These are phyloP conservation scores for Lucifuga dentata DNA, from an alignment of 2,113 vertebrate genomes.

Conservation along the genomic window DNA sequence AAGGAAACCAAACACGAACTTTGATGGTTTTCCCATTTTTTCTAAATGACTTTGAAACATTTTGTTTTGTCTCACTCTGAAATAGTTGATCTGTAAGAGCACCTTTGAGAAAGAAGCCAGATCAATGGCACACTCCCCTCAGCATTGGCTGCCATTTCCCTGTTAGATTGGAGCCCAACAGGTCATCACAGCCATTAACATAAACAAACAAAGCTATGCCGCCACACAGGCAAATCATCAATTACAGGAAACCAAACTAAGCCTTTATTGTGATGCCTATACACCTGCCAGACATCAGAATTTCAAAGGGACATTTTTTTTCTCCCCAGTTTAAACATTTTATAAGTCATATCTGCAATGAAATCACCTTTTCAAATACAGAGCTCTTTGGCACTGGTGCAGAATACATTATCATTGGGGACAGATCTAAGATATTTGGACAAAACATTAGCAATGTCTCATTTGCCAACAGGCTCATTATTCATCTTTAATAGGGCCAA, in stretches of 20 bases:
- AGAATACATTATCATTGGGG: conserved; percentile 76
- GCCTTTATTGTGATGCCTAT: conserved; percentile 63
- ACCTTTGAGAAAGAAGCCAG: conserved; percentile 63
- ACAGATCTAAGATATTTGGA: conserved; percentile 76
- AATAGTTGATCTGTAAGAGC: conserved; percentile 64
- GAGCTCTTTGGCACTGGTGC: conserved; percentile 60
- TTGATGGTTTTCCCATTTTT: conserved; percentile 36
- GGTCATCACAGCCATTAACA: conserved; percentile 81
- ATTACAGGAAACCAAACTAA: conserved; percentile 76
- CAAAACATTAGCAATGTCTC: conserved; percentile 75
- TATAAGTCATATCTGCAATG: conserved; percentile 61
- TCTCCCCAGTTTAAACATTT: conserved; percentile 41
- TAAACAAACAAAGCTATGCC: conserved; percentile 80
- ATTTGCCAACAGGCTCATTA: conserved; percentile 78
- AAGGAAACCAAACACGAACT: conserved; percentile 30
- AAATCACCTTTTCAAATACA: conserved; percentile 65
- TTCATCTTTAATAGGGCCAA: conserved; percentile 73
- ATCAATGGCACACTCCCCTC: conserved; percentile 78
- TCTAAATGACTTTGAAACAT: conserved; percentile 27
- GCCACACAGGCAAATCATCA: conserved; percentile 67
- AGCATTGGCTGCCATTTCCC: conserved; percentile 79
- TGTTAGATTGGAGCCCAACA: conserved; percentile 80
- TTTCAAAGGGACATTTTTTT: conserved; percentile 22
- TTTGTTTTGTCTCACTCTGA: conserved; percentile 61
- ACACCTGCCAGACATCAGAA: conserved; percentile 59